Conservation (phyloP, 2,888 invertebrate genomes). For the Eucriotettix oculatus region DNA sequence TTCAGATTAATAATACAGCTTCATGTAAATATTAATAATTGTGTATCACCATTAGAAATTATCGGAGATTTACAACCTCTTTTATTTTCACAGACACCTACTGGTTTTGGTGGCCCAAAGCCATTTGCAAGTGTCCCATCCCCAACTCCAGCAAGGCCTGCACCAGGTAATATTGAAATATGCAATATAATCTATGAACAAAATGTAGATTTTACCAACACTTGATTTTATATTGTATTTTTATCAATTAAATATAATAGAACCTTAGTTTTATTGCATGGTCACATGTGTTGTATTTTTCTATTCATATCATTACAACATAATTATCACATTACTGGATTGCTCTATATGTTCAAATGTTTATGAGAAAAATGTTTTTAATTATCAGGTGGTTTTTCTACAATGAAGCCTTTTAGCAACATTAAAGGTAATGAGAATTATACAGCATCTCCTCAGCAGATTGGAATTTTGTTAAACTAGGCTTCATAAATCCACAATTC, state of each 20-base stretch:
- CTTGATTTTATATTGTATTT: not conserved
- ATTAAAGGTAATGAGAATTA: slow-evolving; percentile 8
- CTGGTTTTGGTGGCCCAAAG: slow-evolving; percentile 39
- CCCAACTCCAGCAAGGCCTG: slow-evolving; percentile 18
- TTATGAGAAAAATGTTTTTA: slow-evolving; percentile 2
- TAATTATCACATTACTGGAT: not conserved
- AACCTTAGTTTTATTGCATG: not conserved
- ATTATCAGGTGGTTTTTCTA: slow-evolving; percentile 7
- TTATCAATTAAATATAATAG: not conserved
- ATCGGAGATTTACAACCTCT: not conserved
- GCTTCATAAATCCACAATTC: not conserved
- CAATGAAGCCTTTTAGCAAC: slow-evolving; percentile 9
- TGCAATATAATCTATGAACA: no score
- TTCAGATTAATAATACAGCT: no score
- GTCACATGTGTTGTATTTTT: not conserved
- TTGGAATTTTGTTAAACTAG: not conserved
- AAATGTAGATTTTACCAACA: not conserved
- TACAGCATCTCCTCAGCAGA: not conserved
- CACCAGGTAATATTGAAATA: slow-evolving; percentile 5
- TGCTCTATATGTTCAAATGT: not conserved
- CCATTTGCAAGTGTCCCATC: slow-evolving; percentile 36
- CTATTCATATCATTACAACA: not conserved
- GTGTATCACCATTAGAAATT: not conserved
- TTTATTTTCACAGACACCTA: slow-evolving; percentile 27
- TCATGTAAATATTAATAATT: slow-evolving; percentile 1